Base-by-base conservation (phyloP, 2,797 vertebrate genomes). In the Spondyliosoma cantharus region DNA sequence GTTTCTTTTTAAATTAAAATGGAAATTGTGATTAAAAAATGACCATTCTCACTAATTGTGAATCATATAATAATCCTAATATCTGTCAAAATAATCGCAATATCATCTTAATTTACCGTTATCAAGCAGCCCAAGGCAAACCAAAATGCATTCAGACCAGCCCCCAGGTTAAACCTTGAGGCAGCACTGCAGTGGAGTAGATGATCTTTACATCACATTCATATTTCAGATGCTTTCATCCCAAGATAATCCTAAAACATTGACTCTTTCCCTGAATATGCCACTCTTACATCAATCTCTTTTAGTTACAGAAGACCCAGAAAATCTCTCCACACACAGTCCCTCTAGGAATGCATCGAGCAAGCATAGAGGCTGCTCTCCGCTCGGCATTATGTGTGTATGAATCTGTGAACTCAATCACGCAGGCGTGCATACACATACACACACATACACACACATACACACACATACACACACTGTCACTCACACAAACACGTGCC, bases 371-470 rank as follows among this genome's bases (percentile, higher is more conserved):
- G 53, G 53, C 77, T 24, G 9, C 25, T 76, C 54, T 60, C 62
- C 53, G 62, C 61, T 68, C 80, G 81, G 67, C 68, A 71, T 64
- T 64, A 29, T 83, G 74, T 66, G 74, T 71, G 76, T 56, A 37
- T 79, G 76, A 76, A 76, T 87, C 52, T 69, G 43, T 85, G 65
- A 87, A 83, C 80, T 77, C 83, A 81, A 70, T 80, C 80, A 69
- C 71, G 73, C 75, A 83, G 22, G 53, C 71, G 66, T 46, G 49
- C 63, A 59, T 69, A 50, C 64, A 48, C 74, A 71, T 17, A 72
- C 75, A 56, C 66, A 52, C 61, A 4, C 60, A 59, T 69, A 50
- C 64, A 48, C 74, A 71, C 15, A 72, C 75, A 56, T 62, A 52
- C 61, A 59, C 71, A 50, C 64, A 48, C 74, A 71, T 17, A 72